Evolutionary conservation across 2,113 vertebrate genomes (phyloP).

Genomic region (Megaceryle maxima): DNA sequence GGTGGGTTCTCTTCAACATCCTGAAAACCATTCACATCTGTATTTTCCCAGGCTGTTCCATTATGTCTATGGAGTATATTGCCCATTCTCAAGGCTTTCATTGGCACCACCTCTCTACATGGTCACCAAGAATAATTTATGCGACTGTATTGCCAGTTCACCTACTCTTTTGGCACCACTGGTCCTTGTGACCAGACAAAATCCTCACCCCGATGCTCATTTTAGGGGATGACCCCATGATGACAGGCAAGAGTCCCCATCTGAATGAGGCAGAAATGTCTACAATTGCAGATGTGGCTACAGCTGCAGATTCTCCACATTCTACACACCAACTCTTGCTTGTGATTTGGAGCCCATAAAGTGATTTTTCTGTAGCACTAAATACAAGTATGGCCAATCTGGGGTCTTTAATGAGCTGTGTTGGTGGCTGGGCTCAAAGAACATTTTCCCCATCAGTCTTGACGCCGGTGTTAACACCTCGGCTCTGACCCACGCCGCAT

Average conservation of each 20-base stretch:
- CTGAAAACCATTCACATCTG: fast-evolving
- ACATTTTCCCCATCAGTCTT: background rate
- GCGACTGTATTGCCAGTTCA: background rate
- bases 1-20: fast-evolving
- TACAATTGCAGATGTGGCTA: fast-evolving
- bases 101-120: fast-evolving
- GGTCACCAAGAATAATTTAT: fast-evolving
- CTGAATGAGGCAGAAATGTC: fast-evolving
- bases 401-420: background rate
- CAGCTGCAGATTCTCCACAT: fast-evolving
- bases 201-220: fast-evolving
- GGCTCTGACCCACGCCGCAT: background rate
- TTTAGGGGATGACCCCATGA: background rate
- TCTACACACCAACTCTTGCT: fast-evolving
- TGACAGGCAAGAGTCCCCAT: fast-evolving
- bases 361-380: fast-evolving
- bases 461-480: background rate
- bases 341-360: fast-evolving
- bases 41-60: fast-evolving
- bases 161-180: fast-evolving
- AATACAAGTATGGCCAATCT: fast-evolving
- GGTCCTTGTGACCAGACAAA: fast-evolving
- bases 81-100: background rate
- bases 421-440: background rate
- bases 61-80: fast-evolving